Evolutionary conservation across 23 tunicate genomes (phyloP), one percentile per base, ranked within the genome.

Genomic region (Diplosoma virens): DNA sequence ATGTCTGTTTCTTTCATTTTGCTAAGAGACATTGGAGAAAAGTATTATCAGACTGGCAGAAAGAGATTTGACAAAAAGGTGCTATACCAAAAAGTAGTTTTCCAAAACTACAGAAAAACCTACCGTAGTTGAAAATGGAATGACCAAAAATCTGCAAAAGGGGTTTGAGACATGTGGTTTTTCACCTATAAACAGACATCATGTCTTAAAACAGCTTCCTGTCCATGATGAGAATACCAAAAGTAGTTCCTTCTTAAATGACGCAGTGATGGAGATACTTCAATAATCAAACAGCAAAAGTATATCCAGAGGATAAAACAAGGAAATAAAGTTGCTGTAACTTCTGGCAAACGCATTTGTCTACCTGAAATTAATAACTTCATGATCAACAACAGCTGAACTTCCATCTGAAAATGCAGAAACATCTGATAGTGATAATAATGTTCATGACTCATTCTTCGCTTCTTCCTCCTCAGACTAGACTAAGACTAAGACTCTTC

Each of bases 111-210:
- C 69, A 26, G 9, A 63, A 9, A 24, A 63, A 63, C 27, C 34
- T 63, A 16, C 69, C 27, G 11, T 63, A 16, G 34, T 63, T 27
- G 21, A 63, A 3, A 6, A 28, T 63, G 69, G 69, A 18, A 28
- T 63, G 23, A 63, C 35, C 21, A 7, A 18, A 63, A 63, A 63
- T 27, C 69, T 63, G 34, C 11, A 63, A 23, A 63, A 30, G 11
- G 69, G 28, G n/a, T 41, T 63, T 30, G 69, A 63, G 22, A 35
- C 69, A 24, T 63, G 69, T 27, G 34, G 69, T n/a, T 35, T 63
- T n/a, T 63, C 33, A 24, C 76, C 76, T 36, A n/a, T n/a, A n/a
- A n/a, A n/a, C n/a, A 17, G 58, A 20, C 76, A 70, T 3, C 76
- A 70, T 9, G 76, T 70, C 3, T 46, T 70, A n/a, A 70, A 70